These are phyloP conservation scores for Bombus impatiens DNA, from an alignment of 1,140 invertebrate genomes.

Conservation along the genomic window DNA sequence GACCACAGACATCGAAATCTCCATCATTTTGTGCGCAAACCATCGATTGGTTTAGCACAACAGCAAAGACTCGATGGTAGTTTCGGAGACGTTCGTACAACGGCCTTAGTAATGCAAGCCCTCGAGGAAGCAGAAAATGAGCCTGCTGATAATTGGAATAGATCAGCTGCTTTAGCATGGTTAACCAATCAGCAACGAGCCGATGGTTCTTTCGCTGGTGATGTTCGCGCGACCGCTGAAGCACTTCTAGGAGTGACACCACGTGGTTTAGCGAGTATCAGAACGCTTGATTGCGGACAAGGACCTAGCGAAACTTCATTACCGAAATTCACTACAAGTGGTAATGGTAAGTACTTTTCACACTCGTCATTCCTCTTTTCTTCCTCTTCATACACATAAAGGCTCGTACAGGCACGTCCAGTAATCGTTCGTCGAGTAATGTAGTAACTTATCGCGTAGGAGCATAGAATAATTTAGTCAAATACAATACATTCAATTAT, in stretches of 20 bases:
- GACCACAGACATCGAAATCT: slow-evolving; percentile 91
- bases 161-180: slow-evolving; percentile 88
- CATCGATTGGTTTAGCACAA: slow-evolving; percentile 88
- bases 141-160: slow-evolving; percentile 87
- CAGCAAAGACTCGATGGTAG: slow-evolving; percentile 90
- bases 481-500: too few relatives aligned
- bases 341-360: slow-evolving; percentile 20
- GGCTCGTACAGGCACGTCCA: too few relatives aligned
- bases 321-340: slow-evolving; percentile 69
- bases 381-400: too few relatives aligned
- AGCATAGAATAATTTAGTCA: too few relatives aligned
- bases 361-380: too few relatives aligned
- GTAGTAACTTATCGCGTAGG: too few relatives aligned
- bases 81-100: slow-evolving; percentile 91
- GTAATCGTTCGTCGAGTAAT: too few relatives aligned
- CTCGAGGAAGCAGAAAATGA: slow-evolving; percentile 87
- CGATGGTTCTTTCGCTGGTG: slow-evolving; percentile 90
- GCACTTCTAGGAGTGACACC: slow-evolving; percentile 88
- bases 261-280: slow-evolving; percentile 86
- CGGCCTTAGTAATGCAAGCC: slow-evolving; percentile 91
- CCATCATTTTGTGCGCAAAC: slow-evolving; percentile 89
- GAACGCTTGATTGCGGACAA: slow-evolving; percentile 87
- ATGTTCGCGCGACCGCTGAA: slow-evolving; percentile 88
- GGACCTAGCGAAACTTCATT: slow-evolving; percentile 76
- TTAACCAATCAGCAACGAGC: slow-evolving; percentile 87